Conservation (phyloP, 2,113 vertebrate genomes). For the Cynopterus brachyotis region DNA sequence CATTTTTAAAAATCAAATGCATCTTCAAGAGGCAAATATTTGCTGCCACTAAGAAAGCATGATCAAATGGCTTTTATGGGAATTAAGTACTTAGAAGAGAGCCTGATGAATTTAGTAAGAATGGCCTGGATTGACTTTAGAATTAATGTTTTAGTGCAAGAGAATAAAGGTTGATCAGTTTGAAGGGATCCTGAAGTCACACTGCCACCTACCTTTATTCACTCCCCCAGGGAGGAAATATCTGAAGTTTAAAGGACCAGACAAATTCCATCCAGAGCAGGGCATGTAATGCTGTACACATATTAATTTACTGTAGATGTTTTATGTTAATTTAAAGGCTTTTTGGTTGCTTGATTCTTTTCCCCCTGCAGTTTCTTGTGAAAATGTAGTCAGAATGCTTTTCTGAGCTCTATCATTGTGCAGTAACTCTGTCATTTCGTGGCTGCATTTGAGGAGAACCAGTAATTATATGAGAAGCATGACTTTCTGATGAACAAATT, state of each 20-base stretch:
- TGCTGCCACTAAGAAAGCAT: background rate
- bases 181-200: background rate
- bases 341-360: background rate
- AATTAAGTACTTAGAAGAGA: conserved; percentile 20
- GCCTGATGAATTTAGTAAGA: conserved; percentile 26
- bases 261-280: background rate
- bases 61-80: background rate
- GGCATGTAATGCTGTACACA: background rate
- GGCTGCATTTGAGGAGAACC: background rate
- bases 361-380: background rate
- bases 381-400: background rate
- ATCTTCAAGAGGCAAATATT: conserved; percentile 48
- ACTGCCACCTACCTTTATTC: background rate
- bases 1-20: conserved; percentile 41
- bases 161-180: background rate
- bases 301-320: background rate
- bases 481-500: conserved; percentile 53
- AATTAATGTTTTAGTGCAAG: conserved; percentile 14
- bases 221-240: background rate
- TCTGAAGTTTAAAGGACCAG: background rate
- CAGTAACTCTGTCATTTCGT: background rate
- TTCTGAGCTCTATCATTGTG: background rate
- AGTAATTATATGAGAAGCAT: conserved; percentile 63
- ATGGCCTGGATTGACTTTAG: background rate
- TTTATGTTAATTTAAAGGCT: conserved; percentile 17